phyloP scores from a whole-genome alignment of 1,140 invertebrate genomes.

The Planococcus citri region DNA sequence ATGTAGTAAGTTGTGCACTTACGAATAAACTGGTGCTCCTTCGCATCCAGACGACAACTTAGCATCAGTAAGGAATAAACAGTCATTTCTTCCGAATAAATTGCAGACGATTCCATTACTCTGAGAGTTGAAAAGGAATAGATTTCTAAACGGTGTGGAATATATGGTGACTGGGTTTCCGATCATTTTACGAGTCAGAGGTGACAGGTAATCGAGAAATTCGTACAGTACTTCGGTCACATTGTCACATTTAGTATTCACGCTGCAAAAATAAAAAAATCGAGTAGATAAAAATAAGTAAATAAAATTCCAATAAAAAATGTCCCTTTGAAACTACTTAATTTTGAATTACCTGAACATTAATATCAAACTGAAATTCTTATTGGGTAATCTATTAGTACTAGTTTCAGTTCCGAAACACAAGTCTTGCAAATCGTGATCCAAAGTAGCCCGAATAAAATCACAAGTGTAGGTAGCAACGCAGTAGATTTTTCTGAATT shows the following conservation, averaged over 20 bases:
- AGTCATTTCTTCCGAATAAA: background rate
- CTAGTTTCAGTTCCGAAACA: background rate
- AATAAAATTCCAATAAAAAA: too few relatives aligned
- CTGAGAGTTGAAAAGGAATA: background rate
- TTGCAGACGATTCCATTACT: background rate
- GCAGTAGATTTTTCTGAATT: background rate
- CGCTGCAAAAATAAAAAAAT: background rate
- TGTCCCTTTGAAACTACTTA: too few relatives aligned
- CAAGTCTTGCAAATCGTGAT: background rate
- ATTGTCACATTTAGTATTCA: background rate
- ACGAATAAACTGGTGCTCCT: conserved; percentile 18
- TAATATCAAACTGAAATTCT: background rate
- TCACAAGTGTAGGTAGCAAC: background rate
- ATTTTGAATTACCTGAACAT: background rate
- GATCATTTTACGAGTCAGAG: conserved; percentile 6
- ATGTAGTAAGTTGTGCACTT: background rate
- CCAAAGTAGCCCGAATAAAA: background rate
- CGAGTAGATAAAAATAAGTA: background rate
- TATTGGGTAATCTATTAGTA: background rate
- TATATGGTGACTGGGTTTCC: background rate
- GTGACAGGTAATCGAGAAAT: background rate
- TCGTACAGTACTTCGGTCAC: background rate
- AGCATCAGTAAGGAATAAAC: conserved; percentile 7
- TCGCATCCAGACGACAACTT: background rate
- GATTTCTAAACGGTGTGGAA: background rate